phyloP scores from a whole-genome alignment of 2,113 vertebrate species.

The Halcyon malimbica region DNA sequence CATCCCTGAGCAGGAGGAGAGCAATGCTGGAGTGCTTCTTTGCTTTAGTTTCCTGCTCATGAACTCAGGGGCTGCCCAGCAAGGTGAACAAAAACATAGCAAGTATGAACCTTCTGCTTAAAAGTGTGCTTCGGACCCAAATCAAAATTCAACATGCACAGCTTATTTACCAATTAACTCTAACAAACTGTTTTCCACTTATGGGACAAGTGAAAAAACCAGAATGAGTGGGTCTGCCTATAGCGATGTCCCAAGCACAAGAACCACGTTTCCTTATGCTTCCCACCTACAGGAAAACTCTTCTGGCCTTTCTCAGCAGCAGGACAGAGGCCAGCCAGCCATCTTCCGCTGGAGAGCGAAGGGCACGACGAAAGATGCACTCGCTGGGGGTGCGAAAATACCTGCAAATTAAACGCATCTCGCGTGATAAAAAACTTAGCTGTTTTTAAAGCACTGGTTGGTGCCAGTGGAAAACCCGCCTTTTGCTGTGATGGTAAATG shows the following conservation, averaged over 20 bases:
- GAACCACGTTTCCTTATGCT: not conserved
- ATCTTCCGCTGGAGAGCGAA: fast-evolving
- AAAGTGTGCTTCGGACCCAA: not conserved
- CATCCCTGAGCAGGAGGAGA: not conserved
- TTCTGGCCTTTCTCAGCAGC: not conserved
- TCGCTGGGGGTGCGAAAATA: fast-evolving
- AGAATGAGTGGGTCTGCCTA: fast-evolving
- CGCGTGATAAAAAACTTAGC: fast-evolving
- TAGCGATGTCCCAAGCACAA: not conserved
- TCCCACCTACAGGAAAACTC: not conserved
- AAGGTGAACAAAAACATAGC: not conserved
- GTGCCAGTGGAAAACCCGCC: not conserved
- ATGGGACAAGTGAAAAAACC: not conserved
- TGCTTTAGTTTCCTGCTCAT: not conserved
- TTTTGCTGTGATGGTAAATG: too few species aligned
- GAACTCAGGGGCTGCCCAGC: not conserved
- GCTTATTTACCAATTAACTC: not conserved
- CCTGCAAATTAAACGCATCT: fast-evolving
- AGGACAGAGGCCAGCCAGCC: too few species aligned
- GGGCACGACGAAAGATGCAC: too few species aligned
- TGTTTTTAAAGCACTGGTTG: fast-evolving
- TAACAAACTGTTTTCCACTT: not conserved
- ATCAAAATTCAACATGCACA: fast-evolving
- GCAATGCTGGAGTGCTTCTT: not conserved
- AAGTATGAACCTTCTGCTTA: not conserved